Percentiles rank a stretch among this genome's conserved stretches.
These are phyloP conservation scores for Ennomos fuscantarius DNA, from an alignment of 2,888 invertebrate species.

Conservation along the genomic window DNA sequence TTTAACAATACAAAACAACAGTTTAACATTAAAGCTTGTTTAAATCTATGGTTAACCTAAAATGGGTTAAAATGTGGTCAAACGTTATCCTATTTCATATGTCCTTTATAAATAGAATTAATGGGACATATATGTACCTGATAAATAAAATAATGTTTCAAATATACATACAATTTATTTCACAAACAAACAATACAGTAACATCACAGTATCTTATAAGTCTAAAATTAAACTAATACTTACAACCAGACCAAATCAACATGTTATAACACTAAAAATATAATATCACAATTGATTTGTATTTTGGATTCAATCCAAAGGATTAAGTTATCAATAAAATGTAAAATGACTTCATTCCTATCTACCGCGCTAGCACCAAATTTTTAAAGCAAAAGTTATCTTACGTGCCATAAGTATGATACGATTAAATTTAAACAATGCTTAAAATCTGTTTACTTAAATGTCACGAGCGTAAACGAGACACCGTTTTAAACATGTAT, in stretches of 20 bases:
- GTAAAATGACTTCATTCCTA: constrained; percentile 1
- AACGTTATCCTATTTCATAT: too few relatives aligned
- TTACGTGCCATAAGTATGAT: neutral
- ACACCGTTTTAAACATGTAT: too few relatives aligned
- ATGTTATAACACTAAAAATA: constrained; percentile 20
- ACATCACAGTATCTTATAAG: constrained; percentile 46
- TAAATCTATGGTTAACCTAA: too few relatives aligned
- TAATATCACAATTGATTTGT: constrained; percentile 32
- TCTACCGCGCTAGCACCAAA: constrained; percentile 10
- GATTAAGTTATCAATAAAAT: constrained; percentile 4
- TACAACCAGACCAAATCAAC: constrained; percentile 24
- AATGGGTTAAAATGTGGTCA: too few relatives aligned
- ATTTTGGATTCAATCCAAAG: constrained; percentile 30
- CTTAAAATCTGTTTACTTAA: too few relatives aligned
- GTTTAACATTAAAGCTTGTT: too few relatives aligned
- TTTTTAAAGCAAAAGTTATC: neutral
- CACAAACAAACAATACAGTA: constrained; percentile 34
- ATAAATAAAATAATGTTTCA: neutral
- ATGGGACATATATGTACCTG: too few relatives aligned
- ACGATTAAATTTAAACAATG: too few relatives aligned
- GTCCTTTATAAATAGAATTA: too few relatives aligned
- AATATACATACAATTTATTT: constrained; percentile 33
- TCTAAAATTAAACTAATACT: constrained; percentile 28
- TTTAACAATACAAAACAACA: too few relatives aligned
- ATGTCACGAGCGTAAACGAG: too few relatives aligned